phyloP scores from a whole-genome alignment of 35 echinoderm and acorn worm species.

The Antedon bifida region DNA sequence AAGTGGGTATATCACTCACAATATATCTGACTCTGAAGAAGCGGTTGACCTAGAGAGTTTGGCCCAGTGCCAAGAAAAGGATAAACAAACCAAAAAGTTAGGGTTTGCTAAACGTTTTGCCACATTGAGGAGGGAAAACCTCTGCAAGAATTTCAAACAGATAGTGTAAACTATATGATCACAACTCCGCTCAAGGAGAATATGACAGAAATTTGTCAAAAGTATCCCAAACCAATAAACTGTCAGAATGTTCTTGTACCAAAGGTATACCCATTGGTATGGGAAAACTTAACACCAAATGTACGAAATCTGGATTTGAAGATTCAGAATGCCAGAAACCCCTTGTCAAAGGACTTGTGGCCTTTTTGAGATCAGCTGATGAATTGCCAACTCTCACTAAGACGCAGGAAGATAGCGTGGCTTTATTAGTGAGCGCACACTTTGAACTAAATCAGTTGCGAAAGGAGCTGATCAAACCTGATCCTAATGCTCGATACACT shows the following conservation, averaged over 20 bases:
- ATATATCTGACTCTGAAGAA: too few relatives aligned
- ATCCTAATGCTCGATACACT: neutral
- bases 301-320: conserved; percentile 4
- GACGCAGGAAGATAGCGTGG: conserved; percentile 8
- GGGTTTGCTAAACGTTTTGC: too few relatives aligned
- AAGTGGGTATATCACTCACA: too few relatives aligned
- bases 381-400: neutral
- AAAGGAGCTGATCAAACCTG: conserved; percentile 21
- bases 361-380: neutral
- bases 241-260: neutral
- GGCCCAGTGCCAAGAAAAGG: too few relatives aligned
- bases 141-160: too few relatives aligned
- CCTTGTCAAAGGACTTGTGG: conserved; percentile 20
- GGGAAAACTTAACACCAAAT: conserved; percentile 9
- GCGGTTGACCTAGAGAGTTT: too few relatives aligned
- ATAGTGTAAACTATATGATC: too few relatives aligned
- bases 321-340: conserved; percentile 19
- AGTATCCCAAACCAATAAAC: too few relatives aligned
- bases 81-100: too few relatives aligned
- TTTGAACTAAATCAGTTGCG: conserved; percentile 19
- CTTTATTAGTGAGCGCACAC: neutral
- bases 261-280: conserved; percentile 20
- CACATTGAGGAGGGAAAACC: too few relatives aligned
- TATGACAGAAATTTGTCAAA: too few relatives aligned
- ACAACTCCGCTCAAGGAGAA: too few relatives aligned